A percentile compares a stretch with the other conserved stretches of the same genome.
These are phyloP conservation scores for Mus minutoides DNA, from an alignment of 2,797 vertebrate genomes.

Conservation along the genomic window DNA sequence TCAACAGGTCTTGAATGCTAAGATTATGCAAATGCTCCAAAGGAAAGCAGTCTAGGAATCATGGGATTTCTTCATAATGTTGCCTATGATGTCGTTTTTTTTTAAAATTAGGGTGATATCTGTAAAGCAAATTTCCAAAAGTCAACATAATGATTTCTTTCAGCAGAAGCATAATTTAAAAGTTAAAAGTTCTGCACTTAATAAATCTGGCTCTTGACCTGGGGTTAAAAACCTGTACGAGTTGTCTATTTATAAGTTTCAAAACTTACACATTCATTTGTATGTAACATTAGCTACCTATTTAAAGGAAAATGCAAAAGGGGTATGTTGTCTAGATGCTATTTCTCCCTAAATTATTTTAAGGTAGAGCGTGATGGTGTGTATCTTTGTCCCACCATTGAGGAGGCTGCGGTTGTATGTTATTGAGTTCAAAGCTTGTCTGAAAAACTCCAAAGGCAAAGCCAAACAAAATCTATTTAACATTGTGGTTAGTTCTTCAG, in stretches of 20 bases:
- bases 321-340: background rate
- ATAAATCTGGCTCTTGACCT: background rate
- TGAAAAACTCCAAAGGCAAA: background rate
- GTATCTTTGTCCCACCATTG: background rate
- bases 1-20: constrained; percentile 45
- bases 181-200: background rate
- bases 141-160: background rate
- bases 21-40: constrained; percentile 47
- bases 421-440: background rate
- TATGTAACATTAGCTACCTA: constrained; percentile 5
- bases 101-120: background rate
- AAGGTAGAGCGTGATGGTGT: background rate
- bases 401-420: background rate
- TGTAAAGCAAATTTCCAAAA: background rate
- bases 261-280: background rate
- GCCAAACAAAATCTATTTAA: background rate
- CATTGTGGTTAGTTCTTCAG: background rate
- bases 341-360: constrained; percentile 46
- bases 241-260: constrained; percentile 34
- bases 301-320: constrained; percentile 24
- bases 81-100: background rate
- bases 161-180: background rate
- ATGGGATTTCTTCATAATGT: constrained; percentile 46
- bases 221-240: background rate
- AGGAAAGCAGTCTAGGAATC: constrained; percentile 29